Base-by-base conservation (phyloP, 1,140 invertebrate species). In the Drosophila prosaltans region DNA sequence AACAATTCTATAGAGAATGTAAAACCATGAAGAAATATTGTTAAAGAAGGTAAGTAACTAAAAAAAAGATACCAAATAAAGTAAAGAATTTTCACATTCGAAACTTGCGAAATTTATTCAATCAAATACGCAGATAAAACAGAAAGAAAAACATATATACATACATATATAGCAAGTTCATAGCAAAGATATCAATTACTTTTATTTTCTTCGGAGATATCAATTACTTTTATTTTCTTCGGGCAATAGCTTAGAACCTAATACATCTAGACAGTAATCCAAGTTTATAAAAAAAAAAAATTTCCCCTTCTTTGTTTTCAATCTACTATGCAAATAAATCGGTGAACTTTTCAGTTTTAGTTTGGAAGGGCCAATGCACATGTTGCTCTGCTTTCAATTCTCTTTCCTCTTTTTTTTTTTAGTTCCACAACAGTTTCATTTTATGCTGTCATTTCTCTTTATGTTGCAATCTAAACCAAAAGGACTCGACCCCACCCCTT, bases 241-340 rank as follows among this genome's bases (percentile, higher is more conserved):
- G 11, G 45, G 62, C 65, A 61, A 74, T 66, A 67, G 64, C 48
- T 28, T 51, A 59, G 55, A 65, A 41, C 54, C 21, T 40, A 57
- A 65, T 26, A 36, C 16, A 40, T 2, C 9, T 24, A 41, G 48
- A 28, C 40, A 54, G 16, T 43, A 40, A 40, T 59, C 59, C 60
- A 60, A 57, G 74, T 62, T 70, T 75, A 26, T 51, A 7, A 45
- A 21, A 16, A 16, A 16, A 16, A 16, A 16, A 16, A 16, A n/a
- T 24, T 24, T 26, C 24, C 24, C 21, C 24, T 48, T 51, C 21
- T 51, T 51, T 51, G 45, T 51, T 51, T 86, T 86, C 80, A 88
- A 86, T 86, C 83, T 86, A 65, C 83, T 72, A 83, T 80, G 80
- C 76, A 89, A 89, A 86, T 80, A 88, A 68, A 68, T 71, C 28